Conservation (phyloP, 23 tunicate species). For the Trididemnum miniatum region DNA sequence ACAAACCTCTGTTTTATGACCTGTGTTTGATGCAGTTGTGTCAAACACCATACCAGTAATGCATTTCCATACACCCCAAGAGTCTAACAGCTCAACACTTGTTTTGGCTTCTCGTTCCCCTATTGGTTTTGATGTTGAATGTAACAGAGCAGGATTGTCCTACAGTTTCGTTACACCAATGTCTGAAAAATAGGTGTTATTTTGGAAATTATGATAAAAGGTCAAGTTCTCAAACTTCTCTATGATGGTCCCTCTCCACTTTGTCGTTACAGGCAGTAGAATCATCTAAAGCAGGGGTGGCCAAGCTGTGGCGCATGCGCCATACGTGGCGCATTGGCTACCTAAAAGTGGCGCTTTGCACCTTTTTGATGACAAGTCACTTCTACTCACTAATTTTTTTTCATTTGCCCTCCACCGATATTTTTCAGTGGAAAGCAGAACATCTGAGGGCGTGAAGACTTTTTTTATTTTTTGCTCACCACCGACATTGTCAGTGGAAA, state of each 20-base stretch:
- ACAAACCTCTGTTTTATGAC: slow-evolving; percentile 16
- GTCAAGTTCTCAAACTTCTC: neutral
- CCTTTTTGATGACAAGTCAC: too few relatives aligned
- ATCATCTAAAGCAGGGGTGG: too few relatives aligned
- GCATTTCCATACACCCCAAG: neutral
- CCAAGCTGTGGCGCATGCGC: too few relatives aligned
- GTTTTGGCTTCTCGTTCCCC: neutral
- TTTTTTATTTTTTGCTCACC: too few relatives aligned
- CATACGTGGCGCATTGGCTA: too few relatives aligned
- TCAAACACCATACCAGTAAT: slow-evolving; percentile 11
- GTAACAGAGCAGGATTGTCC: neutral
- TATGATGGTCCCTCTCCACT: neutral
- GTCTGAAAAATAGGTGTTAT: slow-evolving; percentile 8
- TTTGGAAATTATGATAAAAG: neutral
- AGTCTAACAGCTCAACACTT: slow-evolving; percentile 11
- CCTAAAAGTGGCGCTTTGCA: too few relatives aligned
- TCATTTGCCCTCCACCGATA: too few relatives aligned
- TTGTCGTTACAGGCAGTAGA: slow-evolving; percentile 9
- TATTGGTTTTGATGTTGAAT: slow-evolving; percentile 3
- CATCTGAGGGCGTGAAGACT: too few relatives aligned
- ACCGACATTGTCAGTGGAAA: too few relatives aligned
- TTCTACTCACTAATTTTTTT: too few relatives aligned
- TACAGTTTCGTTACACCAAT: slow-evolving; percentile 13
- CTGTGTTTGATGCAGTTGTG: slow-evolving; percentile 15
- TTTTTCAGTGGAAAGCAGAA: too few relatives aligned